Evolutionary conservation across 2,113 vertebrate genomes (phyloP).

Genomic region (Boleophthalmus pectinirostris): DNA sequence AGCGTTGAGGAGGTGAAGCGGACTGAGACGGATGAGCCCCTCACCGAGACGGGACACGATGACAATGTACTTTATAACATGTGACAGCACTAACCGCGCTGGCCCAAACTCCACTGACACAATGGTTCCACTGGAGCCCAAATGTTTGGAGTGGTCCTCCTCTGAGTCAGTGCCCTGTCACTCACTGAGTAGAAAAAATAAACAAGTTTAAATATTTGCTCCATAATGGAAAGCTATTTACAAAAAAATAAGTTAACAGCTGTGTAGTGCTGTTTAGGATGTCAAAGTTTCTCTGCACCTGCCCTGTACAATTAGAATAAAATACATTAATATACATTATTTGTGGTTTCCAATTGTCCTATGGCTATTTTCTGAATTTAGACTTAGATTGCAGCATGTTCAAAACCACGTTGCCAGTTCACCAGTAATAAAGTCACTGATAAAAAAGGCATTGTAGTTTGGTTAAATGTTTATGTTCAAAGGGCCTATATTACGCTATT

Average conservation of each 20-base stretch:
- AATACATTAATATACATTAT: background rate
- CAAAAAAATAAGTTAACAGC: background rate
- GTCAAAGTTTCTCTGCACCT: background rate
- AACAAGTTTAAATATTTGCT: background rate
- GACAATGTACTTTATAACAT: conserved; percentile 31
- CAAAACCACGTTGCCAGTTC: too few species aligned
- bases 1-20: conserved; percentile 9
- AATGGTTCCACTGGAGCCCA: conserved; percentile 37
- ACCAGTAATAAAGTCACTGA: background rate
- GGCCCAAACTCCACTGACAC: conserved; percentile 53
- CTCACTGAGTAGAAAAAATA: background rate
- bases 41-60: background rate
- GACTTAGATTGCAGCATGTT: background rate
- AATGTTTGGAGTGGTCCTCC: conserved; percentile 20
- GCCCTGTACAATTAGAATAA: background rate
- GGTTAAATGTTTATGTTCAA: too few species aligned
- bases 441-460: background rate
- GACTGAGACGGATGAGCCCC: conserved; percentile 22
- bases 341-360: background rate
- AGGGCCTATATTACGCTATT: too few species aligned
- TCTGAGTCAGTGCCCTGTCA: conserved; percentile 31
- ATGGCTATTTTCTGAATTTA: background rate
- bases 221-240: background rate
- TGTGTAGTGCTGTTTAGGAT: background rate
- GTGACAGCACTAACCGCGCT: conserved; percentile 43